A percentile compares a stretch with the other conserved stretches of the same genome.
These are phyloP conservation scores for Spisula subtruncata DNA, from an alignment of 2,888 invertebrate species.

Conservation along the genomic window DNA sequence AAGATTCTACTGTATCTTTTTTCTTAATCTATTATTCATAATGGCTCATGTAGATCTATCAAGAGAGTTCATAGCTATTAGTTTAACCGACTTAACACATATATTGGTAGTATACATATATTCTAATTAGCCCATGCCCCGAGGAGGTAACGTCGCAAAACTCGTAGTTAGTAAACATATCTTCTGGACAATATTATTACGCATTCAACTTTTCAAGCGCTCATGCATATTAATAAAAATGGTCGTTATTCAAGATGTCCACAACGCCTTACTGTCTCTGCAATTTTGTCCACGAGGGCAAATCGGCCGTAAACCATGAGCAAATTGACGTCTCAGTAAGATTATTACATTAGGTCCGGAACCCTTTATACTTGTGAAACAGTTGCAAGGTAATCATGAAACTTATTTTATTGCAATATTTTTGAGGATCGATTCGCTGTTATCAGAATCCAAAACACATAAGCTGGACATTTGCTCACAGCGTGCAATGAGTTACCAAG, in stretches of 20 bases:
- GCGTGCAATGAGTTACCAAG: not conserved
- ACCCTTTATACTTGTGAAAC: not conserved
- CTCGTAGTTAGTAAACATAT: not conserved
- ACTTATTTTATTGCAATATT: not conserved
- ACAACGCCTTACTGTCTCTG: not conserved
- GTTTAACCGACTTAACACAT: not conserved
- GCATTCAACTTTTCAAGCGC: not conserved
- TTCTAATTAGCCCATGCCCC: not conserved
- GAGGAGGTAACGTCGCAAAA: not conserved
- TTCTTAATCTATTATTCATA: too few species aligned
- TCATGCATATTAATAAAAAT: not conserved
- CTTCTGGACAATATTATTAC: not conserved
- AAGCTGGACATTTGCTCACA: too few species aligned
- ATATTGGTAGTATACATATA: not conserved
- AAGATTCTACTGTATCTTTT: too few species aligned
- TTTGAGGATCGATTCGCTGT: not conserved
- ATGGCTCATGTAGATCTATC: too few species aligned
- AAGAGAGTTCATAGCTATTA: not conserved
- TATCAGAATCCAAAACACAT: not conserved
- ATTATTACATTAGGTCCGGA: conserved; percentile 6
- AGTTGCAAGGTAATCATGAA: too few species aligned
- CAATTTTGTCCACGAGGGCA: conserved; percentile 7
- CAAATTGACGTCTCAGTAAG: conserved; percentile 18
- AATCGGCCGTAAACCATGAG: not conserved
- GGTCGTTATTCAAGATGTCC: conserved; percentile 15